Conservation (phyloP, 2,797 vertebrate species). For the Peromyscus attwateri region DNA sequence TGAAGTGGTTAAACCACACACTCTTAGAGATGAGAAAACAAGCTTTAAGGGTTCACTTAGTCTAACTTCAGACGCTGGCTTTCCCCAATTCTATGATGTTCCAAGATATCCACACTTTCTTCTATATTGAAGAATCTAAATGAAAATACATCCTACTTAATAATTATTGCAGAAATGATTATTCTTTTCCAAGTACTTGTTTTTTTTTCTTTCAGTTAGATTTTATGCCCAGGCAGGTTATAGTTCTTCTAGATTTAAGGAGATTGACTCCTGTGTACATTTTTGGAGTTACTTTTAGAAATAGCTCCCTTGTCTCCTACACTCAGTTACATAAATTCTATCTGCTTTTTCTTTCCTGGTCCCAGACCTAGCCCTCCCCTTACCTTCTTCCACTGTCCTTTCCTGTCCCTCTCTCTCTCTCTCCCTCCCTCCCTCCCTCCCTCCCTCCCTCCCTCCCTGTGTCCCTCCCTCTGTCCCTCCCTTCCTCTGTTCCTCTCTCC, state of each 20-base stretch:
- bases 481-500: rapidly evolving
- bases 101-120: background rate
- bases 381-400: background rate
- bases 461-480: rapidly evolving
- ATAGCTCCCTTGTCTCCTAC: background rate
- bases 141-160: background rate
- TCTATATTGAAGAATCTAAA: background rate
- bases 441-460: rapidly evolving
- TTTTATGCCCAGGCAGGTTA: background rate
- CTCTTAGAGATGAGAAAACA: background rate
- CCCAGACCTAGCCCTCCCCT: background rate
- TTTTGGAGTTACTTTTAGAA: background rate
- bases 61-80: background rate
- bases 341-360: background rate
- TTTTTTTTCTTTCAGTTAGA: background rate
- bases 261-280: background rate
- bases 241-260: background rate
- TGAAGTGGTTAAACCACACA: no score
- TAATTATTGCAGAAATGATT: background rate
- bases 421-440: rapidly evolving
- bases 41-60: background rate
- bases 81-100: background rate
- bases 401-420: background rate
- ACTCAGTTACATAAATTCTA: background rate
- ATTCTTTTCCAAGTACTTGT: background rate